Evolutionary conservation across 2,113 vertebrate genomes (phyloP).

Genomic region (Bombycilla garrulus): DNA sequence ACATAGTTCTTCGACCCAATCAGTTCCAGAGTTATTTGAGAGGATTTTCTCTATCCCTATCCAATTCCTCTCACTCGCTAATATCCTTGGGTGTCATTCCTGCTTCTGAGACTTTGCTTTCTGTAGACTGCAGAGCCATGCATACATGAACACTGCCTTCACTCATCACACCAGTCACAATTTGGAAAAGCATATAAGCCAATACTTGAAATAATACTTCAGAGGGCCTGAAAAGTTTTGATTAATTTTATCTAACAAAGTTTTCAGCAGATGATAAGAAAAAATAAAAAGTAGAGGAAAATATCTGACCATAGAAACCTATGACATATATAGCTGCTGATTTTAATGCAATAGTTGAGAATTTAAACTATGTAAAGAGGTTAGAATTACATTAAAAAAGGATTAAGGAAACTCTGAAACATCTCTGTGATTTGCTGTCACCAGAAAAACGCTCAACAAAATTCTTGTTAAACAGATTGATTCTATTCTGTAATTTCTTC

Average conservation of each 20-base stretch:
- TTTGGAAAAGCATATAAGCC: neutral
- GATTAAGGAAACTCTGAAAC: neutral
- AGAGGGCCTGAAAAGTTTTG: neutral
- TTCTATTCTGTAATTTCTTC: neutral
- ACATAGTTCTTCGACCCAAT: neutral
- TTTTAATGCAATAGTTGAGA: neutral
- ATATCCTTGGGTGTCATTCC: neutral
- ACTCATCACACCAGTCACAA: neutral
- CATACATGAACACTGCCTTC: accelerated
- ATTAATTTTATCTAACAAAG: neutral
- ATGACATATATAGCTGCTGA: neutral
- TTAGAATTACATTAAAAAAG: neutral
- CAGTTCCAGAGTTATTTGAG: neutral
- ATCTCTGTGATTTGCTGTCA: neutral
- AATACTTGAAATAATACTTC: neutral
- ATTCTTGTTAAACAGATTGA: neutral
- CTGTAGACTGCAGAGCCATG: neutral
- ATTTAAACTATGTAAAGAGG: neutral
- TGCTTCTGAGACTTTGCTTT: neutral
- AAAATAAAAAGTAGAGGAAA: neutral
- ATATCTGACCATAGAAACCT: neutral
- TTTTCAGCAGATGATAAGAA: neutral
- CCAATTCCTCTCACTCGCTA: neutral
- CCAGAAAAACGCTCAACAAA: neutral
- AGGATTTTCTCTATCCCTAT: neutral